Percentiles rank a stretch among this genome's conserved stretches.
Evolutionary conservation across 1,140 invertebrate genomes (phyloP).

Genomic region (Drosophila melanica): DNA sequence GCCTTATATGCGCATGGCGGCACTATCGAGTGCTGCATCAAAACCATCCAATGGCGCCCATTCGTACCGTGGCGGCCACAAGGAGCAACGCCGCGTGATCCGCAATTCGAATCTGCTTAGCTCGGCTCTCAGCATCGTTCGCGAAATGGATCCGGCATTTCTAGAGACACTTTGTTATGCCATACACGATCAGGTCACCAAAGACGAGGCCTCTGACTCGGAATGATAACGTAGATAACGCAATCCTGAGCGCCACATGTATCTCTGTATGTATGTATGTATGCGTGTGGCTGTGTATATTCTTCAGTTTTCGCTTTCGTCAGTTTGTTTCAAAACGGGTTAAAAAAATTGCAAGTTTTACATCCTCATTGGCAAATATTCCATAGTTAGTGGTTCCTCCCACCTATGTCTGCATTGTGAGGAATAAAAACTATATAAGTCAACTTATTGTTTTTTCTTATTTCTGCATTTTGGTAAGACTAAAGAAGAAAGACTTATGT

Average conservation of each 20-base stretch:
- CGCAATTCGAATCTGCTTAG: slow-evolving; percentile 22
- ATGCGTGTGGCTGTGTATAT: no score
- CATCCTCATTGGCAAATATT: not conserved
- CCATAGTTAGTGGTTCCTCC: not conserved
- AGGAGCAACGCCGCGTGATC: not conserved
- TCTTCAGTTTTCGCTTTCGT: slow-evolving; percentile 1
- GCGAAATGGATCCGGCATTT: slow-evolving; percentile 26
- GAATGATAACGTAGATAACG: not conserved
- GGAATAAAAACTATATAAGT: not conserved
- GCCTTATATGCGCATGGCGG: slow-evolving; percentile 4
- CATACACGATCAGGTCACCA: slow-evolving; percentile 18
- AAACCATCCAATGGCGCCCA: not conserved
- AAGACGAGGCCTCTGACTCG: not conserved
- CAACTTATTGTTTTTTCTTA: not conserved
- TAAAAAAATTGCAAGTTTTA: slow-evolving; percentile 10
- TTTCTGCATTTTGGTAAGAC: no score
- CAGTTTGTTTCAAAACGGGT: not conserved
- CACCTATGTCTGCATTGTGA: not conserved
- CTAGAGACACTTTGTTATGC: slow-evolving; percentile 26
- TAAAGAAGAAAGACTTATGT: no score
- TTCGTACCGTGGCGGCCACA: not conserved
- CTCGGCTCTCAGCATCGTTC: slow-evolving; percentile 9
- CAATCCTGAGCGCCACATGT: no score
- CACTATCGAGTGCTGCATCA: not conserved
- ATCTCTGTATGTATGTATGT: no score